Conservation (phyloP, 2,113 vertebrate species). For the Pachycephala philippinensis region DNA sequence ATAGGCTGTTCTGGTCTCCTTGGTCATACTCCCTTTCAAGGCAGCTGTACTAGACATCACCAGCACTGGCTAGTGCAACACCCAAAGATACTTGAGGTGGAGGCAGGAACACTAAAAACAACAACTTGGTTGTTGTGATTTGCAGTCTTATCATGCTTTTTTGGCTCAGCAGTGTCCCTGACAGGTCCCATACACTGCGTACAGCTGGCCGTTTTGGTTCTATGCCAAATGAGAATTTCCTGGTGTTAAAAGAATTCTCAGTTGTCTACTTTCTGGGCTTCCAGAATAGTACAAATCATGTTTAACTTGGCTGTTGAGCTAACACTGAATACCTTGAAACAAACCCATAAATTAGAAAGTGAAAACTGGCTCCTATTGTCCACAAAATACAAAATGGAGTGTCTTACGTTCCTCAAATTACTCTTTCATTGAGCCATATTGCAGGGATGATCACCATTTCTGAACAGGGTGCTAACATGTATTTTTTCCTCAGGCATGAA, state of each 20-base stretch:
- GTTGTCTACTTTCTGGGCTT: slow-evolving; percentile 40
- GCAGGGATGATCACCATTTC: neutral
- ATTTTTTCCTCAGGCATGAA: neutral
- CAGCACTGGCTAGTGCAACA: neutral
- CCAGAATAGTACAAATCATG: slow-evolving; percentile 35
- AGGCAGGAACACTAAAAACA: neutral
- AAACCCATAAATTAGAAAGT: slow-evolving; percentile 5
- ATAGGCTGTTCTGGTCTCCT: neutral
- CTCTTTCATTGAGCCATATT: neutral
- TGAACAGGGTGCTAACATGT: neutral
- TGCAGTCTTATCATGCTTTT: slow-evolving; percentile 16
- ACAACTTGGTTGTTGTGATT: neutral
- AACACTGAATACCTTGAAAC: neutral
- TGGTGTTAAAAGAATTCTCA: slow-evolving; percentile 52
- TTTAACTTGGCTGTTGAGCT: slow-evolving; percentile 32
- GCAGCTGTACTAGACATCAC: neutral
- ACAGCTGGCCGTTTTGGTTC: slow-evolving; percentile 43
- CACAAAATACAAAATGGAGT: neutral
- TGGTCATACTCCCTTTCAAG: neutral
- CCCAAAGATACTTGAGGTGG: neutral
- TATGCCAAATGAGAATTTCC: slow-evolving; percentile 52
- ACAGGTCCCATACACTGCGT: slow-evolving; percentile 42
- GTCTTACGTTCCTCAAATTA: neutral
- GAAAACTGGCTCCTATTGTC: neutral
- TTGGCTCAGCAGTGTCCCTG: slow-evolving; percentile 3